Evolutionary conservation across 2,888 invertebrate genomes (phyloP).

Genomic region (Cantharis rufa): DNA sequence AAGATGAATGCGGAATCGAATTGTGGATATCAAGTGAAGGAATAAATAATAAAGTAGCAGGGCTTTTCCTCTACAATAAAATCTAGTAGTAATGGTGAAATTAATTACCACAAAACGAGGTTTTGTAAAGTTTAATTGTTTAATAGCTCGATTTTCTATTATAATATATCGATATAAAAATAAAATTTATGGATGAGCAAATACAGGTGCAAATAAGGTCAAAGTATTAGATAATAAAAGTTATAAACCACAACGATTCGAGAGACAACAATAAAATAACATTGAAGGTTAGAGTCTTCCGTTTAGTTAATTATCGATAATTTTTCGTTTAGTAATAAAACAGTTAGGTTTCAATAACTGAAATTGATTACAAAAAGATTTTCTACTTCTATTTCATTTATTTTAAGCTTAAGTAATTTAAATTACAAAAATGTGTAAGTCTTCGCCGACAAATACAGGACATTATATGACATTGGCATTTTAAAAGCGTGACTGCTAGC

Average conservation of each 20-base stretch:
- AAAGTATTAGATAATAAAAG: background rate
- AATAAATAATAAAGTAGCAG: too few relatives aligned
- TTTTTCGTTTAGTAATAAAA: background rate
- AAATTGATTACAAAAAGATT: background rate
- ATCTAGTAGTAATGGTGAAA: background rate
- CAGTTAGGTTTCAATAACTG: background rate
- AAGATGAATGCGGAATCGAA: background rate
- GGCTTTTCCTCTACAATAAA: background rate
- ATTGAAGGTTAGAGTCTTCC: background rate
- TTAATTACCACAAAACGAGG: background rate
- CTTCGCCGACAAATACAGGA: slow-evolving; percentile 22
- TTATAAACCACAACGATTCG: background rate
- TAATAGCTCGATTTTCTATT: background rate
- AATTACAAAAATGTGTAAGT: slow-evolving; percentile 2
- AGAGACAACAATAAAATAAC: background rate
- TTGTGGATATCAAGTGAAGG: background rate
- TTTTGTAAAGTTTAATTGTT: background rate
- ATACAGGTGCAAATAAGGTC: background rate
- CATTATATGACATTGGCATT: slow-evolving; percentile 32
- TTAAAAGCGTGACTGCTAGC: slow-evolving; percentile 28
- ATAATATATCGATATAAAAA: background rate
- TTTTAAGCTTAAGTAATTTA: background rate
- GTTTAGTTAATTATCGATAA: background rate
- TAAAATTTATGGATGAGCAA: background rate
- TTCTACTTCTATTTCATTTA: too few relatives aligned